phyloP scores from a whole-genome alignment of 2,113 vertebrate species.

The Tangachromis dhanisi region DNA sequence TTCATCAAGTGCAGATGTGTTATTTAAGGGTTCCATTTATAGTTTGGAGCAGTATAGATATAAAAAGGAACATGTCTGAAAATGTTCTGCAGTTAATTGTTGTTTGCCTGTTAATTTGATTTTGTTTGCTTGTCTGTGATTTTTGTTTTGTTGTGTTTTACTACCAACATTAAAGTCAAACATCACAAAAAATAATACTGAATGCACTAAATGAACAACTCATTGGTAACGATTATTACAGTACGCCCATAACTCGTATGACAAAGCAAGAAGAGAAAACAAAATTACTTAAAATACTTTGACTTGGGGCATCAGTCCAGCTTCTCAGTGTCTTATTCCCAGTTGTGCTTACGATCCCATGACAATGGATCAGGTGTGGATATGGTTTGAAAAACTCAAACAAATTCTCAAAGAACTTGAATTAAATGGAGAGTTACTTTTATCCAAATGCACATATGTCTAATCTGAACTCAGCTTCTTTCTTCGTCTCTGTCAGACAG shows the following conservation, averaged over 20 bases:
- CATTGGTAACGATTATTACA: not conserved
- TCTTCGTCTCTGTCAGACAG: not conserved
- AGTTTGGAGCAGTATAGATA: not conserved
- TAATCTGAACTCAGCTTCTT: not conserved
- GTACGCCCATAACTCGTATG: not conserved
- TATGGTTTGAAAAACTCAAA: not conserved
- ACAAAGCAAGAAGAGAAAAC: not conserved
- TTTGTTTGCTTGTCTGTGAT: not conserved
- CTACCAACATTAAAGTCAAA: not conserved
- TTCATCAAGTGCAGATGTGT: not conserved
- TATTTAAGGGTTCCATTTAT: not conserved
- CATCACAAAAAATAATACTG: not conserved
- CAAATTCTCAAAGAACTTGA: not conserved
- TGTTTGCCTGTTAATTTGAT: not conserved
- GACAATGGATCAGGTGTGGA: not conserved
- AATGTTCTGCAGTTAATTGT: not conserved
- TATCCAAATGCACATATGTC: not conserved
- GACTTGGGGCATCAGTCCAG: not conserved
- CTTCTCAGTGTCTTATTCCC: not conserved
- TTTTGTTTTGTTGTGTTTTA: not conserved
- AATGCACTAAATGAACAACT: not conserved
- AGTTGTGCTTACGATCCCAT: not conserved
- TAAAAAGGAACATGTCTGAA: not conserved
- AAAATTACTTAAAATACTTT: not conserved
- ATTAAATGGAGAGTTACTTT: not conserved